phyloP scores from a whole-genome alignment of 2,797 vertebrate species.

The Poeciliopsis infans region DNA sequence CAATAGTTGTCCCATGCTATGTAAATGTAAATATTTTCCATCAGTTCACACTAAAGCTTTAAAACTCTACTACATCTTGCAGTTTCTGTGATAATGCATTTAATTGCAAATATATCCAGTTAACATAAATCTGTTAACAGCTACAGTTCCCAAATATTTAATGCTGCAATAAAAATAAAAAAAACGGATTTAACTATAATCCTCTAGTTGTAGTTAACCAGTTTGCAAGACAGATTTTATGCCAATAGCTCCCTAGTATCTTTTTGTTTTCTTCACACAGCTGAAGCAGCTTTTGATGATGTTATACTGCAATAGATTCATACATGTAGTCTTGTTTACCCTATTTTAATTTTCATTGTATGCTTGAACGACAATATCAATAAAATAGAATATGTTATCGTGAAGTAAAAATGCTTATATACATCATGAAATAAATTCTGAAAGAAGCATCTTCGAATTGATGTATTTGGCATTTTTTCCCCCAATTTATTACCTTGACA shows the following conservation, averaged over 20 bases:
- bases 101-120: not conserved
- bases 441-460: not conserved
- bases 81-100: not conserved
- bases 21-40: not conserved
- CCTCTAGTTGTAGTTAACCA: not conserved
- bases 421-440: not conserved
- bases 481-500: slow-evolving; percentile 9
- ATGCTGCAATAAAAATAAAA: not conserved
- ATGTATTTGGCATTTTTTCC: slow-evolving; percentile 23
- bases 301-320: not conserved
- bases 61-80: not conserved
- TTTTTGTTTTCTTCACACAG: not conserved
- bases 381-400: not conserved
- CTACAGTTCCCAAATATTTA: not conserved
- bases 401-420: slow-evolving; percentile 2
- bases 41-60: not conserved
- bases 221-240: not conserved
- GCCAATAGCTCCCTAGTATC: not conserved
- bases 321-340: not conserved
- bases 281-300: not conserved
- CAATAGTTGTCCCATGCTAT: not conserved
- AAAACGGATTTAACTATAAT: not conserved
- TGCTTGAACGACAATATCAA: not conserved
- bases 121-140: not conserved
- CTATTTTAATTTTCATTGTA: not conserved